Percentiles rank a stretch among this genome's conserved stretches.
These are phyloP conservation scores for Sciurus carolinensis DNA, from an alignment of 2,797 vertebrate species.

Conservation along the genomic window DNA sequence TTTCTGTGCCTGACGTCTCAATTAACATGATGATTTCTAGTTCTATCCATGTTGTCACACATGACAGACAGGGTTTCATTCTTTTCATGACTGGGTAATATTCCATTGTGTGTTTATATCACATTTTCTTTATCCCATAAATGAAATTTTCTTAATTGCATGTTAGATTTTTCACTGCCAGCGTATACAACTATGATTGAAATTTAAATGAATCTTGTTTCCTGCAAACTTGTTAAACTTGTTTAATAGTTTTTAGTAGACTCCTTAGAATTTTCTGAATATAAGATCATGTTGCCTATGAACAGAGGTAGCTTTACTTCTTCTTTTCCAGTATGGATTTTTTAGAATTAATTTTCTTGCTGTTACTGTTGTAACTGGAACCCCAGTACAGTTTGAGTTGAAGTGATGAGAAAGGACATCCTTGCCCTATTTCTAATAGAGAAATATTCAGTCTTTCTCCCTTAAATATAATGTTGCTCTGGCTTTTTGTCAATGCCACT, in stretches of 20 bases:
- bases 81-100: no score
- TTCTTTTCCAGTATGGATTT: no score
- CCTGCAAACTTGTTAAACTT: not conserved
- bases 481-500: not conserved
- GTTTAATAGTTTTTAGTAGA: not conserved
- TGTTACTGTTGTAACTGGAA: not conserved
- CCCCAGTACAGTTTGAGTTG: not conserved
- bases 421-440: not conserved
- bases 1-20: no score
- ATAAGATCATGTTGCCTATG: not conserved
- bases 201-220: not conserved
- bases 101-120: not conserved
- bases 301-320: not conserved
- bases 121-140: not conserved
- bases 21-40: no score
- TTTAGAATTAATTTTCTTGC: no score
- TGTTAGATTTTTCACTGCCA: not conserved
- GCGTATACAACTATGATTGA: not conserved
- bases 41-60: no score
- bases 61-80: no score
- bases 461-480: not conserved
- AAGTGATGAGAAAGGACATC: not conserved
- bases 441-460: not conserved
- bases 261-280: not conserved
- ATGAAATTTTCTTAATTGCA: not conserved